phyloP scores from a whole-genome alignment of 2,113 vertebrate species.

The Clupea harengus region DNA sequence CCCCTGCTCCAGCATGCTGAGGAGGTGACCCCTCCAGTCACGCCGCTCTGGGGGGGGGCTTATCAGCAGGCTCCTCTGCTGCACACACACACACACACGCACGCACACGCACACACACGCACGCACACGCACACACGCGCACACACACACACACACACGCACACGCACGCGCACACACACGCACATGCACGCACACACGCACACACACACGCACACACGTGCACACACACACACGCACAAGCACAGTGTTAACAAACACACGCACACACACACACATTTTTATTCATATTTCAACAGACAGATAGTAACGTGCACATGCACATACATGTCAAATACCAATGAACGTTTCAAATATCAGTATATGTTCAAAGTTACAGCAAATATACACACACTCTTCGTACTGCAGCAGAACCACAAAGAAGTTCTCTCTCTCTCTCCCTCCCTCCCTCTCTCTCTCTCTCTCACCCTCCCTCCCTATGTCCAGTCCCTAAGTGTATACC shows the following conservation, averaged over 20 bases:
- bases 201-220: not conserved
- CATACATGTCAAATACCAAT: not conserved
- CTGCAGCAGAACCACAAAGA: not conserved
- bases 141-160: not conserved
- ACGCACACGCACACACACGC: not conserved
- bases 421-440: not conserved
- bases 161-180: not conserved
- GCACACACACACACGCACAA: not conserved
- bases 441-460: not conserved
- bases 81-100: not conserved
- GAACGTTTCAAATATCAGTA: not conserved
- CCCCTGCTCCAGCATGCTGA: constrained; percentile 60
- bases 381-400: not conserved
- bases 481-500: too few species aligned
- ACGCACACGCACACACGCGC: not conserved
- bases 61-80: constrained; percentile 52
- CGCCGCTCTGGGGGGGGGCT: constrained; percentile 54
- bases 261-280: not conserved
- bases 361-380: too few species aligned
- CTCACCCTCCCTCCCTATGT: not conserved
- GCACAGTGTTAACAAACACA: not conserved
- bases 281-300: not conserved
- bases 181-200: not conserved
- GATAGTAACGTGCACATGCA: not conserved
- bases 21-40: constrained; percentile 63